Conservation (phyloP, 2,888 invertebrate species). For the Cephus sareptanus region DNA sequence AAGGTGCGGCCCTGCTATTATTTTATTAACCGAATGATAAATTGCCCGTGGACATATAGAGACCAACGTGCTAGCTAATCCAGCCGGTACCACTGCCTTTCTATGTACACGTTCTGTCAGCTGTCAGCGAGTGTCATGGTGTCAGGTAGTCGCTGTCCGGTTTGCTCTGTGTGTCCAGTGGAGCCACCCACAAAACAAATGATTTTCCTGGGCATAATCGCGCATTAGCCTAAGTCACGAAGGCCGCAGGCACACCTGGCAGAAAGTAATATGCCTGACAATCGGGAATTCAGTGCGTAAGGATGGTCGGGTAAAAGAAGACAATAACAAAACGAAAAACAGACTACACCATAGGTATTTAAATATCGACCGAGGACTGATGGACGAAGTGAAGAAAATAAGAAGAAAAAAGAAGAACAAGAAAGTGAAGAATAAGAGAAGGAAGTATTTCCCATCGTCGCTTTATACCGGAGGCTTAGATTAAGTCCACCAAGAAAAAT, state of each 20-base stretch:
- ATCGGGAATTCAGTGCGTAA: neutral
- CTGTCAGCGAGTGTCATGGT: constrained; percentile 21
- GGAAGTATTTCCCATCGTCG: constrained; percentile 39
- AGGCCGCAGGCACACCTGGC: neutral
- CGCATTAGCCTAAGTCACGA: neutral
- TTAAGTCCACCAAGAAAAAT: constrained; percentile 64
- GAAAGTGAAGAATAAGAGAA: neutral
- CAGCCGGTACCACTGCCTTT: neutral
- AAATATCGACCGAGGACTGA: neutral
- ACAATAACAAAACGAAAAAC: neutral
- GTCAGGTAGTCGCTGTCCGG: constrained; percentile 7
- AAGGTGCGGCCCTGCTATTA: constrained; percentile 31
- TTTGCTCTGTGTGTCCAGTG: neutral
- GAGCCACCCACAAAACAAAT: constrained; percentile 1
- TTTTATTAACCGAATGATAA: constrained; percentile 43
- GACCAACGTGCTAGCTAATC: neutral
- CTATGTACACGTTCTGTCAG: constrained; percentile 15
- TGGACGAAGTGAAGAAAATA: neutral
- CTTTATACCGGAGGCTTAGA: constrained; percentile 61
- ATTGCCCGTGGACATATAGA: constrained; percentile 28
- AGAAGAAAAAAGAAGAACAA: neutral
- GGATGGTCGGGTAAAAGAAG: neutral
- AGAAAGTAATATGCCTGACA: neutral
- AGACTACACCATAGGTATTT: neutral
- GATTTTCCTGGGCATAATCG: constrained; percentile 1